A percentile compares a stretch with the other conserved stretches of the same genome.
phyloP scores from a whole-genome alignment of 2,113 vertebrate genomes.

The Python bivittatus region DNA sequence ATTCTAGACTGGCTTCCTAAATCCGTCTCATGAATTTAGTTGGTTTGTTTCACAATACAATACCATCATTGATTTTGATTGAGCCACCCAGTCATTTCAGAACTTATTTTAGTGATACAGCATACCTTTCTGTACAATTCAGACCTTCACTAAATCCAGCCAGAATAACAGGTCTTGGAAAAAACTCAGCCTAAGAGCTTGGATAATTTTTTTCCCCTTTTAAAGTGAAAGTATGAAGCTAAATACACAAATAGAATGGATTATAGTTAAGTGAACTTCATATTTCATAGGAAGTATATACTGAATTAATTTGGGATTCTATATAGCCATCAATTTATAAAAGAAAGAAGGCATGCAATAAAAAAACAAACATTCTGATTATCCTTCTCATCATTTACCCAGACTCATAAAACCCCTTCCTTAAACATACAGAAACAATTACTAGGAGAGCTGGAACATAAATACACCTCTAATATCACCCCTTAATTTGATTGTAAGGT shows the following conservation, averaged over 20 bases:
- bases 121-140: background rate
- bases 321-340: background rate
- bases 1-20: background rate
- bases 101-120: background rate
- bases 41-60: background rate
- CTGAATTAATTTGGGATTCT: background rate
- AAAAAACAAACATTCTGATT: background rate
- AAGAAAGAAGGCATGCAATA: background rate
- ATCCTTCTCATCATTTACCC: background rate
- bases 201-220: background rate
- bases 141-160: background rate
- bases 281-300: background rate
- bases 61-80: background rate
- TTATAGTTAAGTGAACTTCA: background rate
- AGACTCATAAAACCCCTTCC: background rate
- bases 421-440: background rate
- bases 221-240: background rate
- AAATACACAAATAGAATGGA: background rate
- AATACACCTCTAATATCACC: background rate
- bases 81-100: background rate
- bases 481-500: background rate
- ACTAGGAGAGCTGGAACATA: background rate
- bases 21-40: background rate
- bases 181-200: background rate
- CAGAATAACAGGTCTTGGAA: background rate